phyloP scores from a whole-genome alignment of 2,113 vertebrate species.

The Pteruthius melanotis region DNA sequence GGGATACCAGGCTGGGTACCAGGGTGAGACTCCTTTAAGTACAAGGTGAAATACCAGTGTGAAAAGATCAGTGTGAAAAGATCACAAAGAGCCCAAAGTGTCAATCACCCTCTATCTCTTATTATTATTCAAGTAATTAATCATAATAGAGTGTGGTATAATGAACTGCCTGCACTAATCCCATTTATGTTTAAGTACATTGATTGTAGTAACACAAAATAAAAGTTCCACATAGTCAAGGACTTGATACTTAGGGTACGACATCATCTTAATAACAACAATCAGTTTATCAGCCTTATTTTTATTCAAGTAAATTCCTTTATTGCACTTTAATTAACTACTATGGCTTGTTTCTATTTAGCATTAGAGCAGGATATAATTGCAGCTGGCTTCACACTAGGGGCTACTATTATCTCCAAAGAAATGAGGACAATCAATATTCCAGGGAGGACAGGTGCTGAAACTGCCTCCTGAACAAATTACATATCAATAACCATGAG shows the following conservation, averaged over 20 bases:
- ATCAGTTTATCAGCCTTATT: neutral
- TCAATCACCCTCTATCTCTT: neutral
- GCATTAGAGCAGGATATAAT: neutral
- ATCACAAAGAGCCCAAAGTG: neutral
- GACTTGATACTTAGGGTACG: neutral
- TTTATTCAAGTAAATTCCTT: neutral
- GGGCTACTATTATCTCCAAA: neutral
- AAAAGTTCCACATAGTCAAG: neutral
- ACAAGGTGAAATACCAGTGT: neutral
- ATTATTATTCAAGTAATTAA: neutral
- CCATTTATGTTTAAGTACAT: neutral
- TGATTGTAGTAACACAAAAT: neutral
- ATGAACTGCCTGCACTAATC: neutral
- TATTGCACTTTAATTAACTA: neutral
- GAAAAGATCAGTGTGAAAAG: neutral
- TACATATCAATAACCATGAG: neutral
- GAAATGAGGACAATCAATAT: conserved; percentile 16
- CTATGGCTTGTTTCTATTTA: neutral
- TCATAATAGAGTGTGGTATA: neutral
- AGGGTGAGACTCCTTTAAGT: neutral
- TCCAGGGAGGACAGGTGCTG: neutral
- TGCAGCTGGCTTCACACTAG: neutral
- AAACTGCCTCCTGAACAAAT: neutral
- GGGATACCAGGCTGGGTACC: neutral
- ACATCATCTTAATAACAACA: neutral